Percentiles rank a stretch among this genome's conserved stretches.
Conservation (phyloP, 2,888 invertebrate genomes). For the Apeira syringaria region DNA sequence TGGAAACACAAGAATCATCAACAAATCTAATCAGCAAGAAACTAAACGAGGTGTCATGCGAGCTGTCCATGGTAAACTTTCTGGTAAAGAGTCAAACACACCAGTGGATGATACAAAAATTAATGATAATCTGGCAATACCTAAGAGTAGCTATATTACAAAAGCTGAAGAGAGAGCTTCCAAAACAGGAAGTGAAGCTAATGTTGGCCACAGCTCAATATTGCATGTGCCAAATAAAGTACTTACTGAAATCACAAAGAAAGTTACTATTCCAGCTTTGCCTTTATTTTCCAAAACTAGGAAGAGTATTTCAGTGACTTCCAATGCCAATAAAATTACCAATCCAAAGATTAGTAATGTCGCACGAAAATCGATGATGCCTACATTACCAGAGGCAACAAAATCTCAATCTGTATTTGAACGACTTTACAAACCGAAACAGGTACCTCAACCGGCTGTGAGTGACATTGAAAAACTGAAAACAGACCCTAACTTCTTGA, state of each 20-base stretch:
- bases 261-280: background rate
- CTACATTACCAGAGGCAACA: slow-evolving; percentile 30
- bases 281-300: background rate
- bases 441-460: slow-evolving; percentile 30
- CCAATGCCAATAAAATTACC: slow-evolving; percentile 16
- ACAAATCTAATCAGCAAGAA: no score
- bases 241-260: slow-evolving; percentile 11
- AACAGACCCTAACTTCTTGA: slow-evolving; percentile 52
- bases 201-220: background rate
- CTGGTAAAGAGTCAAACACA: no score
- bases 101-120: no score
- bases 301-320: slow-evolving; percentile 38
- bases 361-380: slow-evolving; percentile 43
- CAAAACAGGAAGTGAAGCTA: background rate
- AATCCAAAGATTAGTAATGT: slow-evolving; percentile 21
- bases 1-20: no score
- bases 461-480: slow-evolving; percentile 48
- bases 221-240: background rate
- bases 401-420: slow-evolving; percentile 63
- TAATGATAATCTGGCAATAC: background rate
- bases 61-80: no score
- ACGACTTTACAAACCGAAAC: slow-evolving; percentile 65
- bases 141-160: background rate
- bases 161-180: background rate
- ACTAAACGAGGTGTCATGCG: no score